Evolutionary conservation across 2,888 invertebrate genomes (phyloP), one percentile per base, ranked within the genome.

Genomic region (Leptarthrus brevirostris): DNA sequence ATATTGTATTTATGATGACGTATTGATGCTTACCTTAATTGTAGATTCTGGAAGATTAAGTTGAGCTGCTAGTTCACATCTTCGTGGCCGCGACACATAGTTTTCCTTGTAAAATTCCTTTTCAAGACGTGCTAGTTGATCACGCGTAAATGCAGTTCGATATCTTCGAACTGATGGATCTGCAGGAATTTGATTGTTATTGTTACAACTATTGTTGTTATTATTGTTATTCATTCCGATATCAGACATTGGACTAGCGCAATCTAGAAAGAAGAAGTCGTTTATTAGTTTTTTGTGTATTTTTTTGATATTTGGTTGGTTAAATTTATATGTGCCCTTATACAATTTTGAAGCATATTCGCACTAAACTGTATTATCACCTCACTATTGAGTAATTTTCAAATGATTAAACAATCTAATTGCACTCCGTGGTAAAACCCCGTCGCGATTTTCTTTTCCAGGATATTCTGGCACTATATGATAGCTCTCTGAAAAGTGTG

Each of bases 21-120:
- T 30, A 30, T 6, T 40, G 14, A 53, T 53, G 77, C 81, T 80
- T 86, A 98, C 98, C 92, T 99, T 99, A 78, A 99, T 99, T 1
- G 98, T 99, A 26, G 96, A 95, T 84, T 99, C 99, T 0, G 98
- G 97, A 8, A 99, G 87, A 78, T 94, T 93, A 14, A 99, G 87
- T 80, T 96, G 93, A 0, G 95, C 91, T 0, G 99, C 98, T 44
- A 99, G 86, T 84, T 99, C 98, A 82, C 97, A 97, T 77, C 99
- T 87, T 74, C 96, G 88, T 0, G 98, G 98, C 72, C 98, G 87
- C 0, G 97, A 97, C 0, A 99, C 98, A 85, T 99, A 99, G 85
- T 97, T 98, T 85, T 99, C 99, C 80, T 95, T 93, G 86, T 91
- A 91, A 83, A 98, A 99, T 84, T 99, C 99, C 80, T 96, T 95